Evolutionary conservation across 2,797 vertebrate genomes (phyloP).

Genomic region (Acipenser ruthenus): DNA sequence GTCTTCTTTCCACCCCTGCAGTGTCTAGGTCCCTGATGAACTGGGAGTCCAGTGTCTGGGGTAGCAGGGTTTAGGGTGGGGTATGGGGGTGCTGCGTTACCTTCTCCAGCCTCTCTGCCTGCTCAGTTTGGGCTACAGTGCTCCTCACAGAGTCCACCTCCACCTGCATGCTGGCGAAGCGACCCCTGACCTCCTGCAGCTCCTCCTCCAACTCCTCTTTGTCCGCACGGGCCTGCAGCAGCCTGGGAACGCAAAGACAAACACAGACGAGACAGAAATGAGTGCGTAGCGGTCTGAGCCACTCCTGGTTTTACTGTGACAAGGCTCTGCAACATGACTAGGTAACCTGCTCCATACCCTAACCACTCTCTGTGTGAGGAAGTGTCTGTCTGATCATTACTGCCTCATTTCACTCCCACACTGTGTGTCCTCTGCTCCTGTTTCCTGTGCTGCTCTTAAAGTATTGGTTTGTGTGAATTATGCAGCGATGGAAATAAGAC

Average conservation of each 20-base stretch:
- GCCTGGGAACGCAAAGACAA: slow-evolving; percentile 46
- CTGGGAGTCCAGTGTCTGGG: background rate
- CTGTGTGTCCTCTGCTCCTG: too few species aligned
- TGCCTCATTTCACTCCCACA: too few species aligned
- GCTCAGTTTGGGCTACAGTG: slow-evolving; percentile 37
- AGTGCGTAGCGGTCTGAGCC: background rate
- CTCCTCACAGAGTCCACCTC: slow-evolving; percentile 47
- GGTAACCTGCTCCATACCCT: background rate
- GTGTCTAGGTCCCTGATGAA: background rate
- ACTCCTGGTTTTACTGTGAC: too few species aligned
- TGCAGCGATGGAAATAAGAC: too few species aligned
- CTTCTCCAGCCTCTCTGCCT: slow-evolving; percentile 62
- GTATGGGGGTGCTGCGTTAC: slow-evolving; percentile 43
- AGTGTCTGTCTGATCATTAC: too few species aligned
- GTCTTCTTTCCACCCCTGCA: too few species aligned
- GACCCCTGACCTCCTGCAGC: slow-evolving; percentile 69
- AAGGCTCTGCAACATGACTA: too few species aligned
- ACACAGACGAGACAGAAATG: background rate
- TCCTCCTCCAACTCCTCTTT: slow-evolving; percentile 89
- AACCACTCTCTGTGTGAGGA: background rate
- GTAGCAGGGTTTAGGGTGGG: background rate
- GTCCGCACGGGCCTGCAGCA: slow-evolving; percentile 80
- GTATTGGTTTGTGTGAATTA: too few species aligned
- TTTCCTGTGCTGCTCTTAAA: too few species aligned
- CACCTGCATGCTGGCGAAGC: slow-evolving; percentile 51